Conservation (phyloP, 2,113 vertebrate species). For the Ascaphus truei region DNA sequence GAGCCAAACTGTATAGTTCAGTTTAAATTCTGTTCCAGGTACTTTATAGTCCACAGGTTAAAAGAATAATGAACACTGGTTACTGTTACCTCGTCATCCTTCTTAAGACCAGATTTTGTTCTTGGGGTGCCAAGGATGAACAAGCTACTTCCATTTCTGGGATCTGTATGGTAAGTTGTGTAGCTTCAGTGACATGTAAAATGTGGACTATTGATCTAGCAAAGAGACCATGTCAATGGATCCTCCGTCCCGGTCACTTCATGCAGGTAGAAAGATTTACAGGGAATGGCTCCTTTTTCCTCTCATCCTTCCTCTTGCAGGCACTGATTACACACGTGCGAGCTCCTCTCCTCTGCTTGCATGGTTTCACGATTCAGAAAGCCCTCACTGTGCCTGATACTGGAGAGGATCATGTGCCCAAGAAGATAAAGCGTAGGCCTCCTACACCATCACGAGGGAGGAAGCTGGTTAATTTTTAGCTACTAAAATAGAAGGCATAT, state of each 20-base stretch:
- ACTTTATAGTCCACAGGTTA: background rate
- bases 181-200: no score
- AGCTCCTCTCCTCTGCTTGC: background rate
- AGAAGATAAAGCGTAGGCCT: conserved; percentile 9
- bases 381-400: conserved; percentile 1
- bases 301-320: background rate
- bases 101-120: background rate
- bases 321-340: background rate
- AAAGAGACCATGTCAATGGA: background rate
- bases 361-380: background rate
- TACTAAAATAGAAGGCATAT: conserved; percentile 35
- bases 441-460: conserved; percentile 32
- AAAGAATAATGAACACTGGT: background rate
- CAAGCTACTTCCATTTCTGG: background rate
- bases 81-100: background rate
- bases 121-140: background rate
- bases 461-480: conserved; percentile 48
- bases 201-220: no score
- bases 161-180: no score
- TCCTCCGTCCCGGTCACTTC: background rate
- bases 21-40: background rate
- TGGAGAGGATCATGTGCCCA: conserved; percentile 6
- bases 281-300: no score
- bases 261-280: background rate
- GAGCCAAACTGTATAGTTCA: no score